Evolutionary conservation across 2,797 vertebrate species (phyloP).

Genomic region (Lacerta viridis): DNA sequence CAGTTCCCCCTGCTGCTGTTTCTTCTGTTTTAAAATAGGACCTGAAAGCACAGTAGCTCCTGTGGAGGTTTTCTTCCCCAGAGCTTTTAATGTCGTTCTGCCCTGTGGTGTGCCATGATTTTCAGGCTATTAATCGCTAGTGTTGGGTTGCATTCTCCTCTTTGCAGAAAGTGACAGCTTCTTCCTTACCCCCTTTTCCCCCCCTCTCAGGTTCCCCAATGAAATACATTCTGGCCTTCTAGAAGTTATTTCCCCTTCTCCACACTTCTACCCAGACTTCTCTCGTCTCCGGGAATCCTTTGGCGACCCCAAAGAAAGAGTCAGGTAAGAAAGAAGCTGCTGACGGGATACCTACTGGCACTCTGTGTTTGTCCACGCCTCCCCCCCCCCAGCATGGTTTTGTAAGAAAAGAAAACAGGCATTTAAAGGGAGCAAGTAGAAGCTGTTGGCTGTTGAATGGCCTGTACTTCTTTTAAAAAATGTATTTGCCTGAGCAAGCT

Average conservation of each 20-base stretch:
- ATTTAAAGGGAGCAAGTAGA: fast-evolving
- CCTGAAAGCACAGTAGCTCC: slow-evolving; percentile 4
- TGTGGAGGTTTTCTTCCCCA: background rate
- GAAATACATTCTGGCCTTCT: slow-evolving; percentile 96
- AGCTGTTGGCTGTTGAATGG: fast-evolving
- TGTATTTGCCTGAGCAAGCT: background rate
- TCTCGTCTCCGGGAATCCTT: slow-evolving; percentile 95
- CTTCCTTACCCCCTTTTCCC: slow-evolving; percentile 38
- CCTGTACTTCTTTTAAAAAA: background rate
- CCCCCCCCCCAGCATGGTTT: background rate
- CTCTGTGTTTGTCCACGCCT: background rate
- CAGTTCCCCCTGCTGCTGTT: slow-evolving; percentile 6
- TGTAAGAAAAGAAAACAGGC: slow-evolving; percentile 9
- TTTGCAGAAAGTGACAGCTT: slow-evolving; percentile 36
- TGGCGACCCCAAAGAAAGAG: slow-evolving; percentile 96
- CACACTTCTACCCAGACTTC: slow-evolving; percentile 98
- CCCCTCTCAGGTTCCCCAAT: slow-evolving; percentile 87
- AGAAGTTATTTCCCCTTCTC: slow-evolving; percentile 95
- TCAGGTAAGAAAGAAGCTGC: slow-evolving; percentile 84
- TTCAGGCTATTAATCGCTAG: background rate
- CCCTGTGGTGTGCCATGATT: background rate
- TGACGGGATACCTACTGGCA: slow-evolving; percentile 25
- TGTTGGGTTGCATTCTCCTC: slow-evolving; percentile 21
- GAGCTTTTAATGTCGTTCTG: slow-evolving; percentile 22
- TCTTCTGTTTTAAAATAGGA: slow-evolving; percentile 23